These are phyloP conservation scores for Caenorhabditis sp. DNA, from an alignment of 2,888 invertebrate species.

Conservation along the genomic window DNA sequence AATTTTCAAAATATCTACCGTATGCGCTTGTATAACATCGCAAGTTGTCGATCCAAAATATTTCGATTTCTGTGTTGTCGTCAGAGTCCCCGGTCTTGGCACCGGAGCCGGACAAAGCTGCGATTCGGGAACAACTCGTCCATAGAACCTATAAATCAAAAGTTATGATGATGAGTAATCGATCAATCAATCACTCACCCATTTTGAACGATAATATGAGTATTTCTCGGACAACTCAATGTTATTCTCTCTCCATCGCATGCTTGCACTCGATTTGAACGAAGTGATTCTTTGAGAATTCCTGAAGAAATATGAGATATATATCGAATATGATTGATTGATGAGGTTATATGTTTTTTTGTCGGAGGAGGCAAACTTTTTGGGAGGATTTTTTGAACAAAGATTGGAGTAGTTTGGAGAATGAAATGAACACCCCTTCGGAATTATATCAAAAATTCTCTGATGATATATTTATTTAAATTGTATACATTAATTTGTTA, in stretches of 20 bases:
- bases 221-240: constrained; percentile 87
- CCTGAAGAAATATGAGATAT: constrained; percentile 76
- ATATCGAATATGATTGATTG: neutral
- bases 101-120: constrained; percentile 64
- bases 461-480: too few relatives aligned
- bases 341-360: neutral
- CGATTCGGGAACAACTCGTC: constrained; percentile 66
- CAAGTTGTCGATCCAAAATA: constrained; percentile 44
- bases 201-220: constrained; percentile 78
- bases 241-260: constrained; percentile 89
- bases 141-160: constrained; percentile 62
- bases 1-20: constrained; percentile 39
- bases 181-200: constrained; percentile 24
- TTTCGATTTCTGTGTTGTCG: neutral
- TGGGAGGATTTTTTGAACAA: too few relatives aligned
- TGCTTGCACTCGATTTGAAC: constrained; percentile 88
- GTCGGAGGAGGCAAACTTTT: too few relatives aligned
- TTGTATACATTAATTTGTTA: too few relatives aligned
- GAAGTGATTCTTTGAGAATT: constrained; percentile 86
- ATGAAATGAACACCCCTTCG: too few relatives aligned
- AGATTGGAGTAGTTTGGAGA: too few relatives aligned
- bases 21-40: constrained; percentile 68
- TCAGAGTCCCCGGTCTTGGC: constrained; percentile 15
- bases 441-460: too few relatives aligned
- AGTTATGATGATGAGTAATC: neutral